These are phyloP conservation scores for Patella depressa DNA, from an alignment of 2,888 invertebrate species.

Conservation along the genomic window DNA sequence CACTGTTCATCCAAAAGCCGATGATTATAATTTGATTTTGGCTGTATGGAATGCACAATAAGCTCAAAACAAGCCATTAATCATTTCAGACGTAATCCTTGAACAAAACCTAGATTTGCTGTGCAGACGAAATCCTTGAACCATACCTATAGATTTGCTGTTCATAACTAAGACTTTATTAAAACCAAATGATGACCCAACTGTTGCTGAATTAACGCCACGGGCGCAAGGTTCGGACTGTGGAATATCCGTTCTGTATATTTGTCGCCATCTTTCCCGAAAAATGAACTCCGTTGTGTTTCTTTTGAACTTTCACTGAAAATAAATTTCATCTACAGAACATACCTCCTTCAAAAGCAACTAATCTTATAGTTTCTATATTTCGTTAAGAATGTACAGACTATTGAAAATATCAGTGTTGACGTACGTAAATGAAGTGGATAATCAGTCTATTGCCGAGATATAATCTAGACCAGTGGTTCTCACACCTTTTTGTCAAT, in stretches of 20 bases:
- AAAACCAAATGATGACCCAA: background rate
- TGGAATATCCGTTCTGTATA: background rate
- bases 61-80: background rate
- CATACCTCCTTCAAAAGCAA: background rate
- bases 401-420: background rate
- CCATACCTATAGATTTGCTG: no score
- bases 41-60: conserved; percentile 7
- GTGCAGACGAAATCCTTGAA: background rate
- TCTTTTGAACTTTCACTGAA: background rate
- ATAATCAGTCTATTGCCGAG: no score
- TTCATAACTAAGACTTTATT: conserved; percentile 1
- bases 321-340: background rate
- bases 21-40: background rate
- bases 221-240: background rate
- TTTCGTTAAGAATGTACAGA: background rate
- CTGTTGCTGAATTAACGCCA: background rate
- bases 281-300: background rate
- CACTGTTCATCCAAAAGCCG: no score
- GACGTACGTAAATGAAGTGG: no score
- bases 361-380: no score
- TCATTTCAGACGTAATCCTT: background rate
- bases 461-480: no score
- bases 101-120: conserved; percentile 7
- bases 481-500: no score
- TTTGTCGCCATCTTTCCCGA: no score